Evolutionary conservation across 2,797 vertebrate genomes (phyloP), one percentile per base, ranked within the genome.

Genomic region (Limosa lapponica): DNA sequence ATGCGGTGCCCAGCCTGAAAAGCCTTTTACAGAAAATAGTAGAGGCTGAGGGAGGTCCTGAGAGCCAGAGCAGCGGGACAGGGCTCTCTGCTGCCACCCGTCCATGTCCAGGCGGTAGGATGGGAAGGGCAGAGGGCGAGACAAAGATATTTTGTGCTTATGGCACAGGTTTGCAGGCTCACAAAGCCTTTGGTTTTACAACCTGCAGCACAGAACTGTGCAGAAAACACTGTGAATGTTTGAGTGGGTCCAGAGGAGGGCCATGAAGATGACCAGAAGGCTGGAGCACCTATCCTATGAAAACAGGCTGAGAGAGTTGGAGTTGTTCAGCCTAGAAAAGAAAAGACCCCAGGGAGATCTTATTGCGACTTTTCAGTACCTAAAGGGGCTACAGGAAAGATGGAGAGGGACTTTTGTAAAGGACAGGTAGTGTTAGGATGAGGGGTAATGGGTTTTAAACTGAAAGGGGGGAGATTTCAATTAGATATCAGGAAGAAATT

Each of bases 1-100:
- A 67, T 5, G 59, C 1, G 1, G 16, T 18, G 59, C 39, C 81
- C 39, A 17, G 67, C 41, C 94, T 84, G 89, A 43, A 78, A 58
- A 95, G 11, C 34, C 52, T 83, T 64, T 78, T 11, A 23, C 72
- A 91, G 79, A 55, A 36, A 69, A 51, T 2, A 73, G 70, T 28
- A 32, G 49, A 37, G 46, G 7, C 49, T 75, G 86, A n/a, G 49
- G 58, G 39, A 88, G 72, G 24, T 88, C 43, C 44, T 62, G 77
- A 0, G 24, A 44, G 36, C 1, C 7, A 46, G 10, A 61, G 61
- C 25, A 3, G 2, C 0, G 0, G 34, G 69, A 86, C 4, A 0
- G 48, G 48, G 48, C 10, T 46, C 24, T 32, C 69, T 37, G 70
- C 71, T 85, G 79, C 28, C 3, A 0, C 17, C 86, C 44, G 1